Percentiles rank a stretch among this genome's conserved stretches.
These are phyloP conservation scores for Microtus montanus DNA, from an alignment of 2,113 vertebrate genomes.

Conservation along the genomic window DNA sequence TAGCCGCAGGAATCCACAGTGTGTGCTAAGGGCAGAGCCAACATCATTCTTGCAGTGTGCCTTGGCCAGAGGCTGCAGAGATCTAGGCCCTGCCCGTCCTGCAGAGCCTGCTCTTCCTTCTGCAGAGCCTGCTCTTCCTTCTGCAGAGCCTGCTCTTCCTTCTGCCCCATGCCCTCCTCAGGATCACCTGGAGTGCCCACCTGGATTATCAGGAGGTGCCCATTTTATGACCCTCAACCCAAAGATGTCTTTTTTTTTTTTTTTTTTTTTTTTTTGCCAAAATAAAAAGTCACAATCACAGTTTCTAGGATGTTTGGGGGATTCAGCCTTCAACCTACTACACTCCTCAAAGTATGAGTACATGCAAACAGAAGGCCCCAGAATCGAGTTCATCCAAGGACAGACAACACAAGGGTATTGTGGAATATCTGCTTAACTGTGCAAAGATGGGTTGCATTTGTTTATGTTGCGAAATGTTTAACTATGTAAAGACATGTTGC, in stretches of 20 bases:
- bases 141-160: too few relatives aligned
- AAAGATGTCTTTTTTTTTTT: background rate
- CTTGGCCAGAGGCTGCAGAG: background rate
- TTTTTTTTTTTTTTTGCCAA: background rate
- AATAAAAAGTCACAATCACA: background rate
- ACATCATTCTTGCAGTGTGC: too few relatives aligned
- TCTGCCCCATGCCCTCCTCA: background rate
- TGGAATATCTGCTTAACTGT: background rate
- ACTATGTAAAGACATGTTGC: background rate
- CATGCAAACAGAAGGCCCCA: background rate
- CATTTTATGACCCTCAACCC: background rate
- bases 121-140: background rate
- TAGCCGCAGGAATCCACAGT: accelerated
- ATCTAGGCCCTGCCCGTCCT: background rate
- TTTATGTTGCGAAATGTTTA: background rate
- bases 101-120: background rate
- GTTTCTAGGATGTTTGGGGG: background rate
- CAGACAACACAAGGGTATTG: background rate
- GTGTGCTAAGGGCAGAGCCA: background rate
- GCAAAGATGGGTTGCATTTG: background rate
- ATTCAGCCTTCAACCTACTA: background rate
- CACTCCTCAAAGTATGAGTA: background rate
- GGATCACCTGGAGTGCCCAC: background rate
- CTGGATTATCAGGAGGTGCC: background rate
- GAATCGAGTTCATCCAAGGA: background rate